Percentiles rank a stretch among this genome's conserved stretches.
Evolutionary conservation across 2,888 invertebrate species (phyloP).

Genomic region (Tachystola acroxantha): DNA sequence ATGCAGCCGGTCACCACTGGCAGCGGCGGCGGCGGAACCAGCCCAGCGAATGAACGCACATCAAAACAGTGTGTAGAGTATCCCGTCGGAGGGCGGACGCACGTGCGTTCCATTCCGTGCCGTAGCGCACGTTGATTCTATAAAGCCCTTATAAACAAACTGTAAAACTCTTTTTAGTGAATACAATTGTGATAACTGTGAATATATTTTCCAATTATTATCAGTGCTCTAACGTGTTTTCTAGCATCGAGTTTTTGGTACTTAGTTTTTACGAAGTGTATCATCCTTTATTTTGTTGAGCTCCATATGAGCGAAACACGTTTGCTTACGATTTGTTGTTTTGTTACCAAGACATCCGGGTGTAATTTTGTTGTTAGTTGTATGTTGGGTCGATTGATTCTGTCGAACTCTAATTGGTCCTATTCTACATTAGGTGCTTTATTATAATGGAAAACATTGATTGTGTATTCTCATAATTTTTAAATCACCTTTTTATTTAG

Average conservation of each 20-base stretch:
- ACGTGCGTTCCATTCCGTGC: slow-evolving; percentile 30
- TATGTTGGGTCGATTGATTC: slow-evolving; percentile 26
- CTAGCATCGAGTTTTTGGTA: slow-evolving; percentile 40
- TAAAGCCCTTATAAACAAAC: slow-evolving; percentile 45
- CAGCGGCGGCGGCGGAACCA: too few species aligned
- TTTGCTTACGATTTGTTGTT: slow-evolving; percentile 70
- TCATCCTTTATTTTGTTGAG: slow-evolving; percentile 45
- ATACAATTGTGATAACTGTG: slow-evolving; percentile 49
- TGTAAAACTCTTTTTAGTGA: slow-evolving; percentile 34
- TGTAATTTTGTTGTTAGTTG: slow-evolving; percentile 40
- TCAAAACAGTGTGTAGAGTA: slow-evolving; percentile 52
- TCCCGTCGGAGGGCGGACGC: slow-evolving; percentile 48
- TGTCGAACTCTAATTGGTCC: neutral
- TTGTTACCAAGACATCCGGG: slow-evolving; percentile 69
- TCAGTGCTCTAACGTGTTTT: slow-evolving; percentile 38
- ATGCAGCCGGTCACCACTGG: slow-evolving; percentile 48
- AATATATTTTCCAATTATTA: slow-evolving; percentile 24
- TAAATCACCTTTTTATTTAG: too few species aligned
- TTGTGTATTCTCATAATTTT: neutral
- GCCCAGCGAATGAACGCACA: slow-evolving; percentile 15
- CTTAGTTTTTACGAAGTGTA: slow-evolving; percentile 35
- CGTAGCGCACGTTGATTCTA: slow-evolving; percentile 38
- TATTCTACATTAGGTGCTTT: neutral
- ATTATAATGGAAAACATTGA: slow-evolving; percentile 35
- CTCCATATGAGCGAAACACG: slow-evolving; percentile 61